Conservation (phyloP, 2,113 vertebrate species). For the Rhinopomastus cyanomelas region DNA sequence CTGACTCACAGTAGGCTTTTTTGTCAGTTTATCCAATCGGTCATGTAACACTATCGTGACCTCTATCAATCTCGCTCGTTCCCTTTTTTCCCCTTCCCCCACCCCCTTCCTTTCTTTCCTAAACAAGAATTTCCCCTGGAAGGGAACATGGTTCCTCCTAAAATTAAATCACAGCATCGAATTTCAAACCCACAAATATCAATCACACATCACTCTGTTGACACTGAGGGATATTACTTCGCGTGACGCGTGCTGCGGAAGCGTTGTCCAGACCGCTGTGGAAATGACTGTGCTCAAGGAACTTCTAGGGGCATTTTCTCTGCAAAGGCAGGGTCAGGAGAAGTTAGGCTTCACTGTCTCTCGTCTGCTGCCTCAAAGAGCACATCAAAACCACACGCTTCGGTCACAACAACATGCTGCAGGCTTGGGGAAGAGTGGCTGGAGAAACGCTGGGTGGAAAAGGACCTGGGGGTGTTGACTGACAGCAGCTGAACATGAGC, state of each 20-base stretch:
- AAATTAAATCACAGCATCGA: conserved; percentile 23
- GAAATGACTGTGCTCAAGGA: background rate
- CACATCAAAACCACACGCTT: no score
- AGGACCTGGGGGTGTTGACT: no score
- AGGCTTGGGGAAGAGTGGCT: no score
- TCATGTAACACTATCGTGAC: conserved; percentile 67
- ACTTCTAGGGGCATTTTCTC: background rate
- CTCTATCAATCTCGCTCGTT: conserved; percentile 16
- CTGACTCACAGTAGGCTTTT: conserved; percentile 55
- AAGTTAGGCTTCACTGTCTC: background rate
- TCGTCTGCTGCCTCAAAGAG: background rate
- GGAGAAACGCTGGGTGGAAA: no score
- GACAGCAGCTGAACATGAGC: no score
- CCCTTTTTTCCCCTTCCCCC: background rate
- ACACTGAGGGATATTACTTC: background rate
- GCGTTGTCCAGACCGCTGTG: background rate
- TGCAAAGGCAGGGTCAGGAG: background rate
- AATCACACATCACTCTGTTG: conserved; percentile 25
- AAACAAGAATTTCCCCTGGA: conserved; percentile 16
- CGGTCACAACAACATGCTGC: no score
- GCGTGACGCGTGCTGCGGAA: background rate
- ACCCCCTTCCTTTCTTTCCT: background rate
- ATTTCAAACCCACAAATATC: conserved; percentile 7
- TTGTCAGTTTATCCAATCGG: conserved; percentile 68
- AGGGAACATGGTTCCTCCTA: conserved; percentile 47